Base-by-base conservation (phyloP, 2,888 invertebrate genomes). In the Pristionchus japonicus region DNA sequence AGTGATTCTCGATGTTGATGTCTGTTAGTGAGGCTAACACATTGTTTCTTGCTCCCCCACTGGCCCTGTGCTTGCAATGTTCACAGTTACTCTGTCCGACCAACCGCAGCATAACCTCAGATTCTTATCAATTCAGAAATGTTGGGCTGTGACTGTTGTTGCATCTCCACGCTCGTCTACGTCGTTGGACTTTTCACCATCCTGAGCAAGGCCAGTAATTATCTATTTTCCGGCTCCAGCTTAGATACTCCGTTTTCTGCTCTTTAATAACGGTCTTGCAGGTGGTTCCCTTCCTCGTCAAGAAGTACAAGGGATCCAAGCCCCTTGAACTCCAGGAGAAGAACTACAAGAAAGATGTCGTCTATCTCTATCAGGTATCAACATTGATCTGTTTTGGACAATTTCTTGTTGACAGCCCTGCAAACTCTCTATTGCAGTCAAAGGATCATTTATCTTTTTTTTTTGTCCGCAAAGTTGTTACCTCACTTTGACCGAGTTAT, bases 341-440 rank as follows among this genome's bases (percentile, higher is more conserved):
- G 37, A 91, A 92, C 83, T 92, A 90, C 91, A 91, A 92, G 83
- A 85, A 91, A 80, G 92, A 94, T 89, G 90, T 92, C 49, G 94
- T 94, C 31, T 94, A 93, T 86, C 90, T 93, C 23, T 94, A 93
- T 64, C 82, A 83, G 23, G 82, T 83, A 20, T 57, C 2, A 9
- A 57, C n/a, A n/a, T n/a, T n/a, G n/a, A n/a, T n/a, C n/a, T n/a
- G n/a, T n/a, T n/a, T n/a, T n/a, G n/a, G n/a, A n/a, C n/a, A n/a
- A n/a, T 57, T 1, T 6, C 7, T 57, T 57, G 9, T 57, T n/a
- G 3, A 57, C 23, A 1, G n/a, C 57, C 23, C 23, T 20, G n/a
- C n/a, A n/a, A n/a, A n/a, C n/a, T n/a, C n/a, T n/a, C n/a, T n/a
- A n/a, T n/a, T n/a, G n/a, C n/a, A n/a, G n/a, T n/a, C n/a, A n/a